Evolutionary conservation across 2,113 vertebrate species (phyloP).

Genomic region (Tragelaphus scriptus): DNA sequence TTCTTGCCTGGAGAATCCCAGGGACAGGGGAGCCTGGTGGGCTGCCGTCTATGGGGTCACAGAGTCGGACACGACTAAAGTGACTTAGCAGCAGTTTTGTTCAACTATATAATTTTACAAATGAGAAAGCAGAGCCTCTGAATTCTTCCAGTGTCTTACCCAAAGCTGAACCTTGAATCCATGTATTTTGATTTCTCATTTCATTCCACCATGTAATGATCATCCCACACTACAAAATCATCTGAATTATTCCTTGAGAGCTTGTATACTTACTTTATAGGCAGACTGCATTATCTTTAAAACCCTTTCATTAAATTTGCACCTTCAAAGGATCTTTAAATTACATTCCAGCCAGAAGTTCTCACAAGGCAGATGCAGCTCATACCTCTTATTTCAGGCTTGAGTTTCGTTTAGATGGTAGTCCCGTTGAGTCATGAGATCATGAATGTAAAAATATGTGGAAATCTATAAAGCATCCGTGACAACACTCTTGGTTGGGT

Average conservation of each 20-base stretch:
- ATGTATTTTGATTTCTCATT: not conserved
- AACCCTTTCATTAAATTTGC: slow-evolving; percentile 20
- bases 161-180: not conserved
- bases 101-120: not conserved
- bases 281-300: slow-evolving; percentile 4
- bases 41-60: too few relatives aligned
- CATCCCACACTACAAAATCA: slow-evolving; percentile 31
- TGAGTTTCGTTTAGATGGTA: not conserved
- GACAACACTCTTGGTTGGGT: not conserved
- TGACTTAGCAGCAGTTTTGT: too few relatives aligned
- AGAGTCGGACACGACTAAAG: too few relatives aligned
- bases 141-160: not conserved
- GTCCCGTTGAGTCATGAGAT: not conserved
- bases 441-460: not conserved
- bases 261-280: not conserved
- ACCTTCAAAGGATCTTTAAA: slow-evolving; percentile 15
- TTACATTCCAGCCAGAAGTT: slow-evolving; percentile 6
- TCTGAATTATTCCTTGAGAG: not conserved
- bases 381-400: not conserved
- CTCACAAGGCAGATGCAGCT: not conserved
- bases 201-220: not conserved
- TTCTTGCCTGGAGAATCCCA: too few relatives aligned
- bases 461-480: not conserved
- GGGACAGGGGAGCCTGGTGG: too few relatives aligned
- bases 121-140: not conserved